Base-by-base conservation (phyloP, 2,113 vertebrate species). In the Stictonetta naevosa region DNA sequence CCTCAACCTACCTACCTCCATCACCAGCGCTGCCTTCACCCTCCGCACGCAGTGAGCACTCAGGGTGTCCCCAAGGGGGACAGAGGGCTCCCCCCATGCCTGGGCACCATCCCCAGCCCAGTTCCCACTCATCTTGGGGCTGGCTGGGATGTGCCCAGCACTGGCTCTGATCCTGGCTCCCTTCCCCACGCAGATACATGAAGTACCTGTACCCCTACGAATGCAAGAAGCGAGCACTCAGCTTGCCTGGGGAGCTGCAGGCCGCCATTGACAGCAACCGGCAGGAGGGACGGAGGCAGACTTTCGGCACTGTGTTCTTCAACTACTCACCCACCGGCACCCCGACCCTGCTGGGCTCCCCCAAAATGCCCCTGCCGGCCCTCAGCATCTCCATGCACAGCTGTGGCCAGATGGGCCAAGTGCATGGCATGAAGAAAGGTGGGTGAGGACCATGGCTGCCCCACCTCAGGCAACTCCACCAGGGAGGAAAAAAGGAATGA, bases 161-260 rank as follows among this genome's bases (percentile, higher is more conserved):
- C 72, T 78, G 56, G 28, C 3, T 76, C 29, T 72, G 42, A 59
- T 33, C 38, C 44, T 34, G 55, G 7, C 46, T 78, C 40, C 88
- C 13, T 8, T 28, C 18, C 5, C 29, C 0, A 0, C 40, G 28
- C 97, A 99, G 99, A 96, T 99, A 99, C 93, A 99, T 99, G 99
- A 99, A 99, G 98, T 99, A 99, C 96, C 98, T 99, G 89, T 99
- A 99, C 86, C 99, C 99, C 7, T 99, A 99, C 0, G 99, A 99
- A 98, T 99, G 99, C 97, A 99, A 99, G 97, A 99, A 99, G 97
- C 98, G 97, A 25, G 99, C 98, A 0, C 97, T 99, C 90, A 99
- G 99, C 97, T 99, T 99, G 66, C 99, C 99, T 0, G 98, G 98
- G 3, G 99, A 99, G 97, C 99, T 99, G 19, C 99, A 99, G 91